These are phyloP conservation scores for Sebastes melanostomus DNA, from an alignment of 2,797 vertebrate genomes.

Conservation along the genomic window DNA sequence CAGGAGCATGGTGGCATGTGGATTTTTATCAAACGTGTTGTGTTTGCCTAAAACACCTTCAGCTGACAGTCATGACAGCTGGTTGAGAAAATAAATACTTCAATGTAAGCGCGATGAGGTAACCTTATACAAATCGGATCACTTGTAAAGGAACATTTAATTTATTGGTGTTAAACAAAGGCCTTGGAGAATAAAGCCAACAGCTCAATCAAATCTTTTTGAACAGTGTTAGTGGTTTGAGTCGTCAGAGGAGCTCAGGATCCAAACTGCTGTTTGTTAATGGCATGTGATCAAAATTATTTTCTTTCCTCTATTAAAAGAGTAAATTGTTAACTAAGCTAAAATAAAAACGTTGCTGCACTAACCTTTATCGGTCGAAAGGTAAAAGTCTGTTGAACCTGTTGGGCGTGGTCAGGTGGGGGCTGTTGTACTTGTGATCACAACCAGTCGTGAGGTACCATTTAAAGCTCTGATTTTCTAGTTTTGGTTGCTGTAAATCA, in stretches of 20 bases:
- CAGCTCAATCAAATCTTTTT: conserved; percentile 15
- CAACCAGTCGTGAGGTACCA: not conserved
- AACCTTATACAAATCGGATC: not conserved
- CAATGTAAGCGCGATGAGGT: not conserved
- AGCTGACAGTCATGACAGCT: conserved; percentile 25
- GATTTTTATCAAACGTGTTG: conserved; percentile 20
- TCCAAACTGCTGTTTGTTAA: not conserved
- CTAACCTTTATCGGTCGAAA: not conserved
- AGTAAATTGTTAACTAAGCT: not conserved
- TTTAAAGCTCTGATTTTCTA: not conserved
- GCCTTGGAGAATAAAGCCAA: not conserved
- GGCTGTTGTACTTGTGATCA: not conserved
- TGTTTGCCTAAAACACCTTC: conserved; percentile 44
- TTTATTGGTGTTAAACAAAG: conserved; percentile 12
- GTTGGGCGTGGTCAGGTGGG: not conserved
- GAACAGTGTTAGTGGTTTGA: not conserved
- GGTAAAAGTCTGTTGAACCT: not conserved
- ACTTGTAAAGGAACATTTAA: conserved; percentile 4
- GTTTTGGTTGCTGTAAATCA: not conserved
- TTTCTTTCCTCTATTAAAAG: not conserved
- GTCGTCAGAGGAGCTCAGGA: not conserved
- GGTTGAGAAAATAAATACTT: conserved; percentile 1
- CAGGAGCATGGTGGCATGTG: conserved; percentile 23
- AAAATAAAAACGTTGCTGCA: not conserved
- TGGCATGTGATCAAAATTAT: not conserved